Percentiles rank a stretch among this genome's conserved stretches.
Conservation (phyloP, 2,888 invertebrate species). For the Lypha dubia region DNA sequence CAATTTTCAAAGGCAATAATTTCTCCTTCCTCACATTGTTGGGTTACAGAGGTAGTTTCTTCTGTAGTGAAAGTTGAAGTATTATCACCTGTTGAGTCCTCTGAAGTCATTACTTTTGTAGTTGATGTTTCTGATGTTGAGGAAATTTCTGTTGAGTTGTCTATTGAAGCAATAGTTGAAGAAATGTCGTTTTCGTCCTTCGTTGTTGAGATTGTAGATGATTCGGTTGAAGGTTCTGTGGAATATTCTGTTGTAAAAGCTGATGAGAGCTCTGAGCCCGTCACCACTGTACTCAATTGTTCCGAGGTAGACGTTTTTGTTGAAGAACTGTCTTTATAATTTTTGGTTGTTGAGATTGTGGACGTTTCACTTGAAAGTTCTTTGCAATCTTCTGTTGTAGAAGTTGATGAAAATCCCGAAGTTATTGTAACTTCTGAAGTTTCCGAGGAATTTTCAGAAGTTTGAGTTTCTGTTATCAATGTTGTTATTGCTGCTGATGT, state of each 20-base stretch:
- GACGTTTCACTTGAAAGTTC: background rate
- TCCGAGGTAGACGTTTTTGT: background rate
- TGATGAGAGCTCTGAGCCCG: background rate
- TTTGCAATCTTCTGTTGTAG: background rate
- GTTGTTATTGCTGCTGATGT: background rate
- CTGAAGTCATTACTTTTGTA: background rate
- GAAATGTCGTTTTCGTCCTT: too few relatives aligned
- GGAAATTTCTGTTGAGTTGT: background rate
- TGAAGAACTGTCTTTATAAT: too few relatives aligned
- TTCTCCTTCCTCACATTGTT: slow-evolving; percentile 25
- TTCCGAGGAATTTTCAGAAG: background rate
- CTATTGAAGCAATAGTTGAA: background rate
- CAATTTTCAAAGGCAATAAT: slow-evolving; percentile 1
- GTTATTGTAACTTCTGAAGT: background rate
- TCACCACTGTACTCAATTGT: background rate
- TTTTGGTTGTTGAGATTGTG: background rate
- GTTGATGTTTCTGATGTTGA: background rate
- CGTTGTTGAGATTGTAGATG: background rate
- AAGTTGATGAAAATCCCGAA: background rate
- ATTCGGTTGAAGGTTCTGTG: background rate
- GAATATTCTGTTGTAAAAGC: background rate
- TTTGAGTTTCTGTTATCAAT: too few relatives aligned
- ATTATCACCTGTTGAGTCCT: background rate
- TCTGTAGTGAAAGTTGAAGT: background rate
- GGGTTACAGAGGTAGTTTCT: background rate